Conservation (phyloP, 2,113 vertebrate genomes). For the Myxocyprinus asiaticus region DNA sequence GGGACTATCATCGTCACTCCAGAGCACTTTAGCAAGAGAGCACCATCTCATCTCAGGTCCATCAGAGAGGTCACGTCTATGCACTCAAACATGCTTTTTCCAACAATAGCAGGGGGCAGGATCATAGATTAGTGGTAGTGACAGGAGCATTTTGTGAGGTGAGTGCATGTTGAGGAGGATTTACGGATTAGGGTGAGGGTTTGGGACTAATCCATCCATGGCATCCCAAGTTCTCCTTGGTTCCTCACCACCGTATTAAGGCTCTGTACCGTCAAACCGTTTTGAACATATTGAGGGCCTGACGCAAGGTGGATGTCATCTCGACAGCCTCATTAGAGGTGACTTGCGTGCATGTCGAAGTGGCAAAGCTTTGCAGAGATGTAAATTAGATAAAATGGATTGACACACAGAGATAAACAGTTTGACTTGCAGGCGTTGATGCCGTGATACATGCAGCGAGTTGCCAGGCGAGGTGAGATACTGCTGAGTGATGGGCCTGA, state of each 20-base stretch:
- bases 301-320: conserved; percentile 5
- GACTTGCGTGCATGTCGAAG: neutral
- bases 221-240: neutral
- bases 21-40: conserved; percentile 25
- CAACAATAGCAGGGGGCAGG: neutral
- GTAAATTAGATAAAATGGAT: neutral
- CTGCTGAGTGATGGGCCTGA: neutral
- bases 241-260: conserved; percentile 14
- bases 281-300: neutral
- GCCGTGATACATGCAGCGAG: neutral
- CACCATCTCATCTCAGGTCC: conserved; percentile 11
- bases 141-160: conserved; percentile 17
- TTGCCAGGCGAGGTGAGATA: neutral
- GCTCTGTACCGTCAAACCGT: neutral
- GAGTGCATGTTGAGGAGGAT: conserved; percentile 17
- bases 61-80: conserved; percentile 19
- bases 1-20: neutral
- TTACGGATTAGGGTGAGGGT: conserved; percentile 28
- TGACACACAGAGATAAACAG: neutral
- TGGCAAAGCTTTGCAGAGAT: neutral
- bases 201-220: conserved; percentile 22
- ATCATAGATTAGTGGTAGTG: neutral
- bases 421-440: conserved; percentile 3
- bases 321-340: neutral
- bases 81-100: neutral